These are phyloP conservation scores for Ancistrus triradiatus DNA, from an alignment of 2,113 vertebrate species.

Conservation along the genomic window DNA sequence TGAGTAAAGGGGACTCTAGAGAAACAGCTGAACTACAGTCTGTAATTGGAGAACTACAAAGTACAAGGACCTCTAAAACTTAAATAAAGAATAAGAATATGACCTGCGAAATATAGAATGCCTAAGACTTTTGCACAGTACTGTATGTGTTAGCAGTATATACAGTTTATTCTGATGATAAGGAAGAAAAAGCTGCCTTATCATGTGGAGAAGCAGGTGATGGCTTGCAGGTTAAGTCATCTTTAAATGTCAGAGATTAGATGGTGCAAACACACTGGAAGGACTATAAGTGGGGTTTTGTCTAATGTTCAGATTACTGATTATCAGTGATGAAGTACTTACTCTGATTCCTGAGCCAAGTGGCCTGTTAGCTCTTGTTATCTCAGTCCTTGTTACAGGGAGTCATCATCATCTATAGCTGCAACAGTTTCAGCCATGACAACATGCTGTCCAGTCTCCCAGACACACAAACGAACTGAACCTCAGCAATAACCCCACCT, in stretches of 20 bases:
- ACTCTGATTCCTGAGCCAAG: neutral
- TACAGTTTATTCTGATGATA: too few relatives aligned
- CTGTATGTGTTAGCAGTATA: too few relatives aligned
- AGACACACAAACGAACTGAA: slow-evolving; percentile 15
- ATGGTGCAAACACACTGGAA: too few relatives aligned
- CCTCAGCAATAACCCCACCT: slow-evolving; percentile 35
- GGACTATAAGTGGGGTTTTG: slow-evolving; percentile 3
- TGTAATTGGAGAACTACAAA: too few relatives aligned
- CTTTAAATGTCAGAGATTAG: neutral
- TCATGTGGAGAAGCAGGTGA: too few relatives aligned
- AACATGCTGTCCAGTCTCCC: slow-evolving; percentile 28
- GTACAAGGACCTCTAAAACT: too few relatives aligned
- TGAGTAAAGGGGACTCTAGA: too few relatives aligned
- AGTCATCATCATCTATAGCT: slow-evolving; percentile 35
- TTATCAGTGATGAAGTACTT: slow-evolving; percentile 2
- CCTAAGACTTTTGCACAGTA: too few relatives aligned
- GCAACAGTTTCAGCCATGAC: slow-evolving; percentile 24
- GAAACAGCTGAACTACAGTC: too few relatives aligned
- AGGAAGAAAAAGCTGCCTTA: too few relatives aligned
- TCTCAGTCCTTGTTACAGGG: slow-evolving; percentile 2
- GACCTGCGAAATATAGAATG: too few relatives aligned
- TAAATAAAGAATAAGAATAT: too few relatives aligned
- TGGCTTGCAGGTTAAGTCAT: neutral
- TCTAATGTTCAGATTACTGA: slow-evolving; percentile 9
- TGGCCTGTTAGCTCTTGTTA: slow-evolving; percentile 10